These are phyloP conservation scores for Ips typographus DNA, from an alignment of 1,140 invertebrate species.

Conservation along the genomic window DNA sequence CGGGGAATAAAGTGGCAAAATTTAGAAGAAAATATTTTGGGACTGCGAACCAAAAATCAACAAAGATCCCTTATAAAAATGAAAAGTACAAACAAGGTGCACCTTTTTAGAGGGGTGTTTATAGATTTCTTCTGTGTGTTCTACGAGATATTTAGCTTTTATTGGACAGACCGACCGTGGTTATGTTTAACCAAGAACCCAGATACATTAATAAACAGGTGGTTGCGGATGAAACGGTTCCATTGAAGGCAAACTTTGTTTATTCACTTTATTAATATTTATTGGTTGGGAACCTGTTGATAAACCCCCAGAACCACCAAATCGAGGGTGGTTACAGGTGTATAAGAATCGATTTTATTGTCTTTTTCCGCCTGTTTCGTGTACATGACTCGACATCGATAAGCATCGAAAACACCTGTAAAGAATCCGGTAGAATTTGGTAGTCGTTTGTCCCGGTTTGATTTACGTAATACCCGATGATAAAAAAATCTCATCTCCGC, in stretches of 20 bases:
- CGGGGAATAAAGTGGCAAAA: no score
- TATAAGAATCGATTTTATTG: constrained; percentile 3
- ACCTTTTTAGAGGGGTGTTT: constrained; percentile 13
- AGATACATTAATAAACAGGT: constrained; percentile 23
- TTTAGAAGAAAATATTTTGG: no score
- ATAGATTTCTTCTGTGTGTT: constrained; percentile 16
- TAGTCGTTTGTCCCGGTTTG: constrained; percentile 36
- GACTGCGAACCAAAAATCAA: background rate
- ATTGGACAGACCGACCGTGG: constrained; percentile 3
- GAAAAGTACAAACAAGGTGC: constrained; percentile 11
- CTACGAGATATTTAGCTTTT: constrained; percentile 19
- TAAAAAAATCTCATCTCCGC: constrained; percentile 12
- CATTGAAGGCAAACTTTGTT: constrained; percentile 11
- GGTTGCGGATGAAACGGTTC: constrained; percentile 14
- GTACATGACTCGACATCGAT: constrained; percentile 6
- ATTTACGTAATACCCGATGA: constrained; percentile 34
- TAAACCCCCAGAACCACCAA: background rate
- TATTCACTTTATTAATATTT: constrained; percentile 27
- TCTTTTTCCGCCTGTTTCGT: background rate
- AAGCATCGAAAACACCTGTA: constrained; percentile 35
- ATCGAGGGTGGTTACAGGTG: background rate
- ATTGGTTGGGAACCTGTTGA: constrained; percentile 22
- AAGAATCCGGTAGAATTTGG: constrained; percentile 36
- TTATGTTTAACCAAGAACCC: constrained; percentile 16
- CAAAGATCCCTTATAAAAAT: constrained; percentile 23